Evolutionary conservation across 2,888 invertebrate species (phyloP).

Genomic region (Philhelius pedissequus): DNA sequence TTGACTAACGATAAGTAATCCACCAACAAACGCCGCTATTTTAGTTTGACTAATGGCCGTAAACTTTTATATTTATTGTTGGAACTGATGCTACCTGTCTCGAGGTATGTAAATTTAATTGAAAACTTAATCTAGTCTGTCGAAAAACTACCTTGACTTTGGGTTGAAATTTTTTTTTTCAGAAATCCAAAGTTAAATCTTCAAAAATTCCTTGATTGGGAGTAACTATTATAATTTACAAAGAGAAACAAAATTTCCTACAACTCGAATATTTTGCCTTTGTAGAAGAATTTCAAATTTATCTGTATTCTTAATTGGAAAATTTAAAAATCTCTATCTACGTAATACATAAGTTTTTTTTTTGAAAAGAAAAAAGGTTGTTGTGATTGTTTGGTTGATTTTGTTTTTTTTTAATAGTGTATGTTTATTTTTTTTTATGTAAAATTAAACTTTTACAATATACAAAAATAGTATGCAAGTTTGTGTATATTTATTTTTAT

Average conservation of each 20-base stretch:
- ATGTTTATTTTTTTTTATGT: slow-evolving; percentile 28
- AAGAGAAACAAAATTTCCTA: neutral
- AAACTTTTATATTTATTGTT: no score
- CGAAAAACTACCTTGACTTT: neutral
- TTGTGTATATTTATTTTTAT: slow-evolving; percentile 46
- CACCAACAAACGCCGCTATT: no score
- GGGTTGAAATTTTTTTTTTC: no score
- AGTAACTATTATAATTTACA: neutral
- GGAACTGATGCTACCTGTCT: no score
- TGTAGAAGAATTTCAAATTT: neutral
- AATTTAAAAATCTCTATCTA: slow-evolving; percentile 50
- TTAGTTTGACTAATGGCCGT: no score
- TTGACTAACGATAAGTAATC: no score
- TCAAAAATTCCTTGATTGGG: neutral
- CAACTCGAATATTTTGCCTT: slow-evolving; percentile 1
- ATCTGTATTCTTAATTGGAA: slow-evolving; percentile 5
- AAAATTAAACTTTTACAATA: slow-evolving; percentile 57
- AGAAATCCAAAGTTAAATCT: neutral
- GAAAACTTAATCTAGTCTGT: no score
- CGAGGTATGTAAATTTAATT: no score
- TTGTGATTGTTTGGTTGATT: slow-evolving; percentile 27
- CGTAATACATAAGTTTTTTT: no score
- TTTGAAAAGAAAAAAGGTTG: neutral
- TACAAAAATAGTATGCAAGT: slow-evolving; percentile 67
- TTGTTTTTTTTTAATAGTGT: slow-evolving; percentile 8